Percentiles rank a stretch among this genome's conserved stretches.
phyloP scores from a whole-genome alignment of 1,140 invertebrate species.

The Teleogryllus occipitalis region DNA sequence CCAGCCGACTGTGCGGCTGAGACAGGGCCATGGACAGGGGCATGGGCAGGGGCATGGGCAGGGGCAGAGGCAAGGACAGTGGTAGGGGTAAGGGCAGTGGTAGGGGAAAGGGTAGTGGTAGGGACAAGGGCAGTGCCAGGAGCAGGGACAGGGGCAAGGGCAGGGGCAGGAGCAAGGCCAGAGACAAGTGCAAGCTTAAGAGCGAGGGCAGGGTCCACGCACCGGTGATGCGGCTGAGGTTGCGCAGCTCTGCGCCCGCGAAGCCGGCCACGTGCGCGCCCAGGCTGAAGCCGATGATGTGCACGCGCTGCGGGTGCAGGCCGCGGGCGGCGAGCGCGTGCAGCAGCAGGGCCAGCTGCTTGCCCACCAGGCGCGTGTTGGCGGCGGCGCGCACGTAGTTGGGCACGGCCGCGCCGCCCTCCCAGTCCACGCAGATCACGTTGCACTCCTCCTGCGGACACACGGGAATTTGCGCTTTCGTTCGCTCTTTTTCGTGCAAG shows the following conservation, averaged over 20 bases:
- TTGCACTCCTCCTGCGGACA: slow-evolving; percentile 70
- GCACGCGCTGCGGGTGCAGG: slow-evolving; percentile 55
- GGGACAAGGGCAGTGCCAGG: no score
- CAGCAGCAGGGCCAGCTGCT: slow-evolving; percentile 74
- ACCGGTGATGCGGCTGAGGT: slow-evolving; percentile 81
- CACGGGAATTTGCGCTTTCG: neutral
- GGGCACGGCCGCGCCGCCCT: slow-evolving; percentile 78
- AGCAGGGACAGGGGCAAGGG: no score
- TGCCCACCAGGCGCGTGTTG: slow-evolving; percentile 85
- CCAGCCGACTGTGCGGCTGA: no score
- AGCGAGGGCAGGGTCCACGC: slow-evolving; percentile 7
- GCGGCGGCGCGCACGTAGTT: slow-evolving; percentile 90
- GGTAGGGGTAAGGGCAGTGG: no score
- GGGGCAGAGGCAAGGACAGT: no score
- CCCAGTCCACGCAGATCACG: slow-evolving; percentile 91
- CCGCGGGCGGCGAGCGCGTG: slow-evolving; percentile 36
- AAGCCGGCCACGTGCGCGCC: slow-evolving; percentile 80
- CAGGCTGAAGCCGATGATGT: slow-evolving; percentile 76
- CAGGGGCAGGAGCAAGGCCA: no score
- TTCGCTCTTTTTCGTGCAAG: neutral
- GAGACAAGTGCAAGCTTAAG: neutral
- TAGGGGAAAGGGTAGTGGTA: no score
- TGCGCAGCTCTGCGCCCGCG: slow-evolving; percentile 74
- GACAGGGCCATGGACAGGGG: no score
- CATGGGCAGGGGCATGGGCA: no score